Evolutionary conservation across 2,888 invertebrate genomes (phyloP).

Genomic region (Pachydiplax longipennis): DNA sequence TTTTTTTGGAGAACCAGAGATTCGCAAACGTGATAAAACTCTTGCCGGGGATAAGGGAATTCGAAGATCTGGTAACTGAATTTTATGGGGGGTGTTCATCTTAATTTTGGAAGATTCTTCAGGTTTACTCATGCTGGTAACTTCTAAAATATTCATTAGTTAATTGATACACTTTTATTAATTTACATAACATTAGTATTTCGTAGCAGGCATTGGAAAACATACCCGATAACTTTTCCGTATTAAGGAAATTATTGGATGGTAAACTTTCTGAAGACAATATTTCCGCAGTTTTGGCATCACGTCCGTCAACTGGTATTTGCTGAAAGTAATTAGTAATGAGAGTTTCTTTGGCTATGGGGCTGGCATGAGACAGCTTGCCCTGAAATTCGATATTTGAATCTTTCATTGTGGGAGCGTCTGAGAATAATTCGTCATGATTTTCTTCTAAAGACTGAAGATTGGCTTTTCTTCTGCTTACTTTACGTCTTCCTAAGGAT

Average conservation of each 20-base stretch:
- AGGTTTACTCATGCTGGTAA: background rate
- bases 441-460: background rate
- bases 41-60: constrained; percentile 51
- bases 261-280: background rate
- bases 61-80: constrained; percentile 52
- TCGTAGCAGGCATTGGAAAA: background rate
- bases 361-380: constrained; percentile 54
- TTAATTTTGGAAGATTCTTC: constrained; percentile 42
- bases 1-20: constrained; percentile 49
- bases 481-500: constrained; percentile 8
- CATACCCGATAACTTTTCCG: background rate
- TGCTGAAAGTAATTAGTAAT: constrained; percentile 49
- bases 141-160: background rate
- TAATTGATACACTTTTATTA: background rate
- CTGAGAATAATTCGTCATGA: constrained; percentile 5
- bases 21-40: constrained; percentile 50
- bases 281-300: background rate
- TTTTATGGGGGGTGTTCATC: constrained; percentile 53
- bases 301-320: background rate
- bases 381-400: constrained; percentile 53
- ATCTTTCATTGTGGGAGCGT: constrained; percentile 48
- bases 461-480: background rate
- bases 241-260: too few species aligned
- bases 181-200: background rate
- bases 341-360: constrained; percentile 52